Evolutionary conservation across 37 sponge, comb jelly and placozoan species (phyloP).

Genomic region (Beroe forskalii): DNA sequence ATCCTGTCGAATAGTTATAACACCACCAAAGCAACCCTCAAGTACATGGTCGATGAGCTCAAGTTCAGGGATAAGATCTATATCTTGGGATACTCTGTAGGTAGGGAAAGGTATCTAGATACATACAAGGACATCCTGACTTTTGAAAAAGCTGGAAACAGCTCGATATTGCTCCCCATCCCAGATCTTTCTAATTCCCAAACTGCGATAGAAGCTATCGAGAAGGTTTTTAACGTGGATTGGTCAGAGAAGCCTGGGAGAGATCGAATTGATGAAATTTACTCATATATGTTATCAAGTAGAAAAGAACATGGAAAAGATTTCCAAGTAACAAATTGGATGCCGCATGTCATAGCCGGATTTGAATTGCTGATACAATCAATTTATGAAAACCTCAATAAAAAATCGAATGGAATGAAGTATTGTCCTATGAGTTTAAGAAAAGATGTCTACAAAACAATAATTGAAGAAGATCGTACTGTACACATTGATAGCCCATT

Average conservation of each 20-base stretch:
- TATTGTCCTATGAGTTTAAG: background rate
- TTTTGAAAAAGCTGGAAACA: background rate
- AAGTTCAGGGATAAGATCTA: constrained; percentile 40
- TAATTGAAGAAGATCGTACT: background rate
- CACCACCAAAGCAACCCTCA: background rate
- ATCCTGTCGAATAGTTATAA: background rate
- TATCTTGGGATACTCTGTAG: background rate
- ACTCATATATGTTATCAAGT: background rate
- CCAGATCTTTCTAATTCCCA: background rate
- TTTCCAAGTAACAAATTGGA: background rate
- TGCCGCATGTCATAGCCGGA: background rate
- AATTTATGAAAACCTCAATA: background rate
- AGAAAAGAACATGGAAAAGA: background rate
- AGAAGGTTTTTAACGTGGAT: background rate
- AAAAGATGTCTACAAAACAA: background rate
- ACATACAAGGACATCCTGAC: background rate
- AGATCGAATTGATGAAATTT: background rate
- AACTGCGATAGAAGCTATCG: background rate
- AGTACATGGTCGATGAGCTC: background rate
- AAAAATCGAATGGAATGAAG: background rate
- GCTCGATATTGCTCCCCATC: background rate
- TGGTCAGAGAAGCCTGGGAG: background rate
- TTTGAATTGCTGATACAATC: background rate
- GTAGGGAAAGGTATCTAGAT: background rate
- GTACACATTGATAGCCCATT: background rate